A percentile compares a stretch with the other conserved stretches of the same genome.
phyloP scores from a whole-genome alignment of 2,113 vertebrate species.

The Mus musculus region GRCm39 chr7:78442001-78442500 shows the following conservation, averaged over 20 bases:
- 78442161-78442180: neutral
- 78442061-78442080: neutral
- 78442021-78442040: neutral
- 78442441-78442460: constrained; percentile 97
- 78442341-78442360: neutral
- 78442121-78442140: neutral
- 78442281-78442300: neutral
- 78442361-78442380: constrained; percentile 2
- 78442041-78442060: neutral
- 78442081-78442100: neutral
- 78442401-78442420: constrained; percentile 94
- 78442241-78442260: neutral
- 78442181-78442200: neutral
- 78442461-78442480: constrained; percentile 97
- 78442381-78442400: constrained; percentile 93
- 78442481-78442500: constrained; percentile 91
- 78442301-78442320: too few relatives aligned
- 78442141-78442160: neutral
- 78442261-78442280: neutral
- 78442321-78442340: neutral
- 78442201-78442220: neutral
- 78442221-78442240: neutral
- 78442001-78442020: neutral
- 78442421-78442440: constrained; percentile 97
- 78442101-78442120: neutral